Conservation (phyloP, 2,113 vertebrate genomes). For the Phrynocephalus versicolor region DNA sequence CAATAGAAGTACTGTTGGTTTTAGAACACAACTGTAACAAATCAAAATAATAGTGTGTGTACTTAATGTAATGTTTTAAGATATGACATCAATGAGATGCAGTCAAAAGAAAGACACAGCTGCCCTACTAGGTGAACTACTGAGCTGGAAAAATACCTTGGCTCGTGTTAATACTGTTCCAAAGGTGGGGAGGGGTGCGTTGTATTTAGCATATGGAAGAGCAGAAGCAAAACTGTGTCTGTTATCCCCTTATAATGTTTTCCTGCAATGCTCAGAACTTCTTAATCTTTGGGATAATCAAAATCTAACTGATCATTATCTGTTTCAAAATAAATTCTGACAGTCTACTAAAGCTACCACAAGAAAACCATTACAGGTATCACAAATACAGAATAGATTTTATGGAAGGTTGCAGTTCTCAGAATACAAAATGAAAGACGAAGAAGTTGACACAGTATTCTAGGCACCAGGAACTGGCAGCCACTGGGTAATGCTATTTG, state of each 20-base stretch:
- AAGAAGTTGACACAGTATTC: background rate
- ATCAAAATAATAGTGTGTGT: constrained; percentile 4
- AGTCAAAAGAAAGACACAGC: constrained; percentile 25
- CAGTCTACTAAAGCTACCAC: background rate
- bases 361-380: background rate
- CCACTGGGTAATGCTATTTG: background rate
- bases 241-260: background rate
- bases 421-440: background rate
- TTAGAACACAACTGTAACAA: background rate
- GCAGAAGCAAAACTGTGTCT: background rate
- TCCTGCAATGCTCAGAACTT: background rate
- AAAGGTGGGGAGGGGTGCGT: background rate
- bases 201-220: background rate
- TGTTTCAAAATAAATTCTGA: background rate
- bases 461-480: background rate
- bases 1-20: background rate
- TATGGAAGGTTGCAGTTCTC: background rate
- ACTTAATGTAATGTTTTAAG: constrained; percentile 6
- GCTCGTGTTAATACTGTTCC: background rate
- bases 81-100: background rate
- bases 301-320: background rate
- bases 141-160: constrained; percentile 20
- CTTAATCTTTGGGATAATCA: background rate
- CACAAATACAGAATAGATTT: background rate
- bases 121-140: background rate